These are phyloP conservation scores for Scolanthus callimorphus DNA, from an alignment of 92 coral and sea anemone genomes.

Conservation along the genomic window DNA sequence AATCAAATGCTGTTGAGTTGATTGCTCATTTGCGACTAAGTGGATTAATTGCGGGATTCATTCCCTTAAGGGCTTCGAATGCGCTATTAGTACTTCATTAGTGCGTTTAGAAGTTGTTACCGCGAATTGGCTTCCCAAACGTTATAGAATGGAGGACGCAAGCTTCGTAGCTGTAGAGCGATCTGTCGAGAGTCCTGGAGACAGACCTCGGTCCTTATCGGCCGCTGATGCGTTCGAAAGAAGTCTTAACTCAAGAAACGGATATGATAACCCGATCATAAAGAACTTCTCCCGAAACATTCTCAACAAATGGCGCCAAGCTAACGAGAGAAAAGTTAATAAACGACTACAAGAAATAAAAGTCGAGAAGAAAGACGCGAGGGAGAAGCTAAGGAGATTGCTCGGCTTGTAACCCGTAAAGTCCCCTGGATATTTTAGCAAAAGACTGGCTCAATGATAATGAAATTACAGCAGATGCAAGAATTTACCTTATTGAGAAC, in stretches of 20 bases:
- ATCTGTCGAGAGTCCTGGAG: no score
- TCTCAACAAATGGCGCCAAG: slow-evolving; percentile 71
- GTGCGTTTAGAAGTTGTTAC: no score
- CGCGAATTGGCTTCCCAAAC: no score
- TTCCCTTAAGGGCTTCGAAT: no score
- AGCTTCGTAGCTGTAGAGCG: no score
- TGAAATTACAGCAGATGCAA: slow-evolving; percentile 68
- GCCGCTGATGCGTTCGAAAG: slow-evolving; percentile 64
- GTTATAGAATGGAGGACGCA: no score
- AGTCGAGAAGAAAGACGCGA: slow-evolving; percentile 73
- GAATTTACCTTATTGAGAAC: slow-evolving; percentile 79
- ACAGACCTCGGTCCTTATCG: slow-evolving; percentile 34
- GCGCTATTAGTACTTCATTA: no score
- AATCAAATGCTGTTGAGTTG: no score
- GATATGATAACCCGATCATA: slow-evolving; percentile 66
- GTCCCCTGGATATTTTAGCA: slow-evolving; percentile 84
- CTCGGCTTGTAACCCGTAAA: slow-evolving; percentile 66
- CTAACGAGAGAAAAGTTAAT: slow-evolving; percentile 72
- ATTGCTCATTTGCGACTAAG: no score
- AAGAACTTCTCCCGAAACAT: slow-evolving; percentile 70
- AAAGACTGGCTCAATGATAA: slow-evolving; percentile 89
- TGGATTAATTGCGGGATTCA: no score
- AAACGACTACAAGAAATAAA: slow-evolving; percentile 66
- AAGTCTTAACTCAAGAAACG: slow-evolving; percentile 47
- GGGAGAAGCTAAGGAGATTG: slow-evolving; percentile 65